These are phyloP conservation scores for Drosophila parthenogenetica DNA, from an alignment of 2,888 invertebrate species.

Conservation along the genomic window DNA sequence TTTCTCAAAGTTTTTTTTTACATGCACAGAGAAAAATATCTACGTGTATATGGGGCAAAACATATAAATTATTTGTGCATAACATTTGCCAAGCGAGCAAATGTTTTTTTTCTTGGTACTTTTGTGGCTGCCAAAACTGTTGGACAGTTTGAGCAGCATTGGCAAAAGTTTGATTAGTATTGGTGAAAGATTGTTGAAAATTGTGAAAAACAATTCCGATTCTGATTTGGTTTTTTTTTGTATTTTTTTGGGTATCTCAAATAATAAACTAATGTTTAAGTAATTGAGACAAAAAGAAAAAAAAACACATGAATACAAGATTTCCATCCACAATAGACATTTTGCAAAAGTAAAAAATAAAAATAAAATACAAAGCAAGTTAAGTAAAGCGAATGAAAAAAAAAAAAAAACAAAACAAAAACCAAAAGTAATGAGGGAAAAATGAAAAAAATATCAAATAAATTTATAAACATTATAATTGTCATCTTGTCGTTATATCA, in stretches of 20 bases:
- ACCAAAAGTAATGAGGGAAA: neutral
- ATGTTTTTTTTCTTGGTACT: conserved; percentile 3
- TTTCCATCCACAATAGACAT: conserved; percentile 38
- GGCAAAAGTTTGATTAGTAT: conserved; percentile 12
- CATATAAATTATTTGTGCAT: no score
- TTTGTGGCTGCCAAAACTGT: conserved; percentile 9
- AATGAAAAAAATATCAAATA: conserved; percentile 10
- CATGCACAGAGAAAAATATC: neutral
- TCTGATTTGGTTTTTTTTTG: no score
- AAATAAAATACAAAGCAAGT: conserved; percentile 4
- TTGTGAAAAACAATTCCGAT: no score
- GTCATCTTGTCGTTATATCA: conserved; percentile 58
- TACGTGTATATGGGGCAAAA: conserved; percentile 8
- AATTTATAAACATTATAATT: conserved; percentile 41
- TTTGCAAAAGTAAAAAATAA: conserved; percentile 7
- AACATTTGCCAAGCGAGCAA: conserved; percentile 1
- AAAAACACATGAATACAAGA: conserved; percentile 10
- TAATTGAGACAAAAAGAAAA: neutral
- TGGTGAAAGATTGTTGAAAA: conserved; percentile 20
- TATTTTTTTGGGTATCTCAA: conserved; percentile 18
- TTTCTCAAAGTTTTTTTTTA: conserved; percentile 4
- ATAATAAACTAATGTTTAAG: conserved; percentile 12
- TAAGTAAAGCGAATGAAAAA: neutral
- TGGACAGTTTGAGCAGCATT: conserved; percentile 12
- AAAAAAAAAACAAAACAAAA: conserved; percentile 4